Conservation (phyloP, 2,888 invertebrate genomes). For the Bellardia bayeri region DNA sequence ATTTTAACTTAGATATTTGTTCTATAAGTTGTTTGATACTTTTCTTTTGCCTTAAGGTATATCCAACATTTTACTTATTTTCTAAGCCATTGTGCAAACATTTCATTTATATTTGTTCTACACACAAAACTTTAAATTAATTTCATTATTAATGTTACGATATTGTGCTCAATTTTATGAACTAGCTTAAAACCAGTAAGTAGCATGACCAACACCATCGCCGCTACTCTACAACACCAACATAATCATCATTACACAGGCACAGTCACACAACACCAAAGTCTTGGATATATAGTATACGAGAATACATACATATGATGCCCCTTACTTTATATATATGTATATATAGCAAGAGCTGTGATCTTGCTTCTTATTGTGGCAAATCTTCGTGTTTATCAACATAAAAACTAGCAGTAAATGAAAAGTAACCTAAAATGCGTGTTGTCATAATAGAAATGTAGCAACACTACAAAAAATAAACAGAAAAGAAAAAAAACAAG, state of each 20-base stretch:
- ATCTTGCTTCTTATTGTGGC: constrained; percentile 30
- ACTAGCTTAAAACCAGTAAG: constrained; percentile 59
- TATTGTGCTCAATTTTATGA: constrained; percentile 61
- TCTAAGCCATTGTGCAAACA: constrained; percentile 29
- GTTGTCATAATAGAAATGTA: constrained; percentile 59
- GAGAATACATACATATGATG: constrained; percentile 5
- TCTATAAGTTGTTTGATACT: too few species aligned
- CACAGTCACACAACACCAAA: neutral
- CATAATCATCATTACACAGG: constrained; percentile 14
- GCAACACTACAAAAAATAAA: constrained; percentile 6
- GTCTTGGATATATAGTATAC: too few species aligned
- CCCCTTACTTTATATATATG: constrained; percentile 22
- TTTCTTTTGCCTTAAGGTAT: too few species aligned
- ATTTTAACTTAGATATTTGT: too few species aligned
- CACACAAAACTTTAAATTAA: constrained; percentile 13
- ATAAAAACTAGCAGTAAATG: constrained; percentile 59
- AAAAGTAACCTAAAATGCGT: constrained; percentile 67
- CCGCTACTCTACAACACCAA: constrained; percentile 17
- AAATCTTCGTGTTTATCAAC: neutral
- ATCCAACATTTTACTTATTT: neutral
- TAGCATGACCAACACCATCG: constrained; percentile 47
- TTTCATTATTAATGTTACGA: constrained; percentile 51
- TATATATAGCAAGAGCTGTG: constrained; percentile 8
- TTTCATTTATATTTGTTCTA: neutral
- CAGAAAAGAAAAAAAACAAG: neutral